Evolutionary conservation across 2,888 invertebrate species (phyloP).

Genomic region (Drosophila parthenogenetica): DNA sequence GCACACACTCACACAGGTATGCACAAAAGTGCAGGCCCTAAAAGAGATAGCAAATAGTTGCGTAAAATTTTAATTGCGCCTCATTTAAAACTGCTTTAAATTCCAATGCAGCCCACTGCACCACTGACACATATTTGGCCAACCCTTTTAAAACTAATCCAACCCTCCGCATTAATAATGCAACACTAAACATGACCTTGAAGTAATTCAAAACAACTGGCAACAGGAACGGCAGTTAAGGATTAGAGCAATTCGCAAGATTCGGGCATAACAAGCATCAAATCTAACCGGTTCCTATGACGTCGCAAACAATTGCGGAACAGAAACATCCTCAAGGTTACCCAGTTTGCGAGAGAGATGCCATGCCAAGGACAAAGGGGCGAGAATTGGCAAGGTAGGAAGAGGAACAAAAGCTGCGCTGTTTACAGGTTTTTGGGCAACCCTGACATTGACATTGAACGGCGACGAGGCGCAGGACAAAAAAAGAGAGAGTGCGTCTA

Average conservation of each 20-base stretch:
- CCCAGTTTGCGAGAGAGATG: slow-evolving; percentile 46
- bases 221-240: slow-evolving; percentile 4
- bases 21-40: neutral
- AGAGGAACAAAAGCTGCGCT: slow-evolving; percentile 25
- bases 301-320: slow-evolving; percentile 47
- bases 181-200: slow-evolving; percentile 41
- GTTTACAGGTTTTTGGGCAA: slow-evolving; percentile 53
- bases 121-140: slow-evolving; percentile 48
- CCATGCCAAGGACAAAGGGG: slow-evolving; percentile 19
- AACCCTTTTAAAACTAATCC: slow-evolving; percentile 7
- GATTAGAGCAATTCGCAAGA: slow-evolving; percentile 17
- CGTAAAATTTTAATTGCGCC: slow-evolving; percentile 3
- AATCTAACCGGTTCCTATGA: slow-evolving; percentile 67
- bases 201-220: slow-evolving; percentile 14
- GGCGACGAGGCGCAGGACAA: slow-evolving; percentile 27
- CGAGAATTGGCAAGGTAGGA: neutral
- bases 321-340: slow-evolving; percentile 48
- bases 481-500: slow-evolving; percentile 11
- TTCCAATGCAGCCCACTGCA: slow-evolving; percentile 19
- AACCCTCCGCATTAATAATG: neutral
- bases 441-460: slow-evolving; percentile 65
- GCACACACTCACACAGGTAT: neutral
- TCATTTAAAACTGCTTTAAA: neutral
- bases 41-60: neutral
- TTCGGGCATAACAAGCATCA: slow-evolving; percentile 31